A percentile compares a stretch with the other conserved stretches of the same genome.
These are phyloP conservation scores for Drosophila pachea DNA, from an alignment of 1,140 invertebrate species.

Conservation along the genomic window DNA sequence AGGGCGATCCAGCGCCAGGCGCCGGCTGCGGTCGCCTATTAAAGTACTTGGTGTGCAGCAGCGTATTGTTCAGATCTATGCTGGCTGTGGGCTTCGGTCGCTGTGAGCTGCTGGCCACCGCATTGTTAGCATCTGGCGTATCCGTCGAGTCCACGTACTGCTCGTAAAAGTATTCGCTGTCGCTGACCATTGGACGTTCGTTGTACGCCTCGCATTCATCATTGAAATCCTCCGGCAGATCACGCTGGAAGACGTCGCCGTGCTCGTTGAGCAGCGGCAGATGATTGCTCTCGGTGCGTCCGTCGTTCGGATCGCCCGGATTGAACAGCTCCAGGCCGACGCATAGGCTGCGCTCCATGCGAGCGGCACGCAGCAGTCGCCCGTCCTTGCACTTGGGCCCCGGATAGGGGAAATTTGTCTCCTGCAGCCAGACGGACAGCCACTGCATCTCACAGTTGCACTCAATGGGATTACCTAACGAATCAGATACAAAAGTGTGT, in stretches of 20 bases:
- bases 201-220: conserved; percentile 77
- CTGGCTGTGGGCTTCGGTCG: conserved; percentile 78
- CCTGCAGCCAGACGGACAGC: conserved; percentile 89
- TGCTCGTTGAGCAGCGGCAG: conserved; percentile 76
- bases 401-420: conserved; percentile 82
- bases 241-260: conserved; percentile 74
- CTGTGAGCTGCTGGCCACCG: conserved; percentile 70
- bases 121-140: conserved; percentile 69
- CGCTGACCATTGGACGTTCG: conserved; percentile 82
- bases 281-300: conserved; percentile 54
- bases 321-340: conserved; percentile 47
- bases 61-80: conserved; percentile 84
- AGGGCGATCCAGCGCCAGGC: conserved; percentile 79
- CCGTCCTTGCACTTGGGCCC: conserved; percentile 88
- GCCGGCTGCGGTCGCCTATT: conserved; percentile 79
- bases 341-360: conserved; percentile 85
- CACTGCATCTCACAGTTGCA: conserved; percentile 90
- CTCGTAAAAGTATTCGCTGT: conserved; percentile 89
- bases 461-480: conserved; percentile 87
- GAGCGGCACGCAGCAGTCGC: conserved; percentile 84
- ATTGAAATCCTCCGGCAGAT: conserved; percentile 71
- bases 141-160: conserved; percentile 85
- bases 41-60: conserved; percentile 81
- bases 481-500: too few species aligned
- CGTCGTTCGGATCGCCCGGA: conserved; percentile 25